phyloP scores from a whole-genome alignment of 2,113 vertebrate genomes.

The Uria aalge region DNA sequence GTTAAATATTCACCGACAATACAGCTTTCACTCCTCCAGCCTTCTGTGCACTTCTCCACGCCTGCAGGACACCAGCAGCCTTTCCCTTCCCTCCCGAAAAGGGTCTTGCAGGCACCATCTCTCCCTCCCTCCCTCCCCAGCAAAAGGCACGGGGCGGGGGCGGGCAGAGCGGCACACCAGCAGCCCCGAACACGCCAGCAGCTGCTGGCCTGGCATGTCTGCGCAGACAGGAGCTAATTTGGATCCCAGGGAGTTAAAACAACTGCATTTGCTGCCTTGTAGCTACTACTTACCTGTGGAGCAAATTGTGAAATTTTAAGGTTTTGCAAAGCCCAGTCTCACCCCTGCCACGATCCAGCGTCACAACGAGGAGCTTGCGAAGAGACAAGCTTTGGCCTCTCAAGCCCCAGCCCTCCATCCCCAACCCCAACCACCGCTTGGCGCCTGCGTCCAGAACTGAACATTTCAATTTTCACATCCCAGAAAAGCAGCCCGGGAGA shows the following conservation, averaged over 20 bases:
- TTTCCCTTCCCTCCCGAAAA: neutral
- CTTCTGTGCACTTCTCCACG: neutral
- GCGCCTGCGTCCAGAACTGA: neutral
- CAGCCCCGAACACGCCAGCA: neutral
- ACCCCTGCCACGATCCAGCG: accelerated
- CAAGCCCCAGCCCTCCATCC: neutral
- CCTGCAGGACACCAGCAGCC: neutral
- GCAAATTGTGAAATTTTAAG: neutral
- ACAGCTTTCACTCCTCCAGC: neutral
- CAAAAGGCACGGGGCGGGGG: accelerated
- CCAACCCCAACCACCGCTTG: neutral
- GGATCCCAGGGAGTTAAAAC: neutral
- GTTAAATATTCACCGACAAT: neutral
- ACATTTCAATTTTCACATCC: neutral
- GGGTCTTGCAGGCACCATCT: accelerated
- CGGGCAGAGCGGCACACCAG: neutral
- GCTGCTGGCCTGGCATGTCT: neutral
- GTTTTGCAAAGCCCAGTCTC: neutral
- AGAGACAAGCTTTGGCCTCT: neutral
- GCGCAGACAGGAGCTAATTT: neutral
- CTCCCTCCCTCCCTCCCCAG: neutral
- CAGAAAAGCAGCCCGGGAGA: neutral
- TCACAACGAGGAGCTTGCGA: neutral
- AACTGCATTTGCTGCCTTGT: neutral
- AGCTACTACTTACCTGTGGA: neutral